Conservation (phyloP, 2,888 invertebrate species). For the Epinotia demarniana region DNA sequence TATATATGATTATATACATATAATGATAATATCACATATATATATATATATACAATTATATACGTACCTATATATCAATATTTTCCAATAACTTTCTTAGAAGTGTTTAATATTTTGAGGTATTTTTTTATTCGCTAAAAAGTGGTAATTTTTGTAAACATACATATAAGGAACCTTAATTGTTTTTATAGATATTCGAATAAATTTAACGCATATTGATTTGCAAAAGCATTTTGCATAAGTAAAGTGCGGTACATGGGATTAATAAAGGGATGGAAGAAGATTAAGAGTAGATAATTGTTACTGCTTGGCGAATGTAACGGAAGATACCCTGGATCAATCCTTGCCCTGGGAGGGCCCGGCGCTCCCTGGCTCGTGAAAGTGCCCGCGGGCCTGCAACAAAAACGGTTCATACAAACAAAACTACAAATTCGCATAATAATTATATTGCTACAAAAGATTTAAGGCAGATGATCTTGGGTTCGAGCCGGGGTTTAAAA, state of each 20-base stretch:
- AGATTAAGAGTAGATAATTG: slow-evolving; percentile 18
- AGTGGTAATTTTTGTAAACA: slow-evolving; percentile 33
- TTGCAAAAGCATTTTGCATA: slow-evolving; percentile 36
- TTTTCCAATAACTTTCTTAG: slow-evolving; percentile 37
- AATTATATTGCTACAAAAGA: too few relatives aligned
- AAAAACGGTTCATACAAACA: not conserved
- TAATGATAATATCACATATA: slow-evolving; percentile 7
- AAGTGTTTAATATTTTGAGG: slow-evolving; percentile 37
- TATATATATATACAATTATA: slow-evolving; percentile 16
- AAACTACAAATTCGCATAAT: too few relatives aligned
- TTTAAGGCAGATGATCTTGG: too few relatives aligned
- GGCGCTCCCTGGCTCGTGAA: slow-evolving; percentile 53
- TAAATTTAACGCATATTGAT: slow-evolving; percentile 21
- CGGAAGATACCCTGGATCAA: slow-evolving; percentile 42
- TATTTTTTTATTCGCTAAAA: slow-evolving; percentile 41
- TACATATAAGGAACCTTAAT: slow-evolving; percentile 38
- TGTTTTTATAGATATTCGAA: slow-evolving; percentile 38
- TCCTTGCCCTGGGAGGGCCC: slow-evolving; percentile 46
- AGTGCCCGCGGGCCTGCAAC: slow-evolving; percentile 56
- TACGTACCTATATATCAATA: slow-evolving; percentile 35
- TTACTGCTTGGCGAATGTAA: slow-evolving; percentile 42
- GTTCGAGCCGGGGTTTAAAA: too few relatives aligned
- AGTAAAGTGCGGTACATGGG: slow-evolving; percentile 33
- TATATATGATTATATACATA: slow-evolving; percentile 16
- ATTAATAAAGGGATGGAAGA: slow-evolving; percentile 34